Percentiles rank a stretch among this genome's conserved stretches.
Evolutionary conservation across 1,140 invertebrate genomes (phyloP).

Genomic region (Notospermus geniculatus): DNA sequence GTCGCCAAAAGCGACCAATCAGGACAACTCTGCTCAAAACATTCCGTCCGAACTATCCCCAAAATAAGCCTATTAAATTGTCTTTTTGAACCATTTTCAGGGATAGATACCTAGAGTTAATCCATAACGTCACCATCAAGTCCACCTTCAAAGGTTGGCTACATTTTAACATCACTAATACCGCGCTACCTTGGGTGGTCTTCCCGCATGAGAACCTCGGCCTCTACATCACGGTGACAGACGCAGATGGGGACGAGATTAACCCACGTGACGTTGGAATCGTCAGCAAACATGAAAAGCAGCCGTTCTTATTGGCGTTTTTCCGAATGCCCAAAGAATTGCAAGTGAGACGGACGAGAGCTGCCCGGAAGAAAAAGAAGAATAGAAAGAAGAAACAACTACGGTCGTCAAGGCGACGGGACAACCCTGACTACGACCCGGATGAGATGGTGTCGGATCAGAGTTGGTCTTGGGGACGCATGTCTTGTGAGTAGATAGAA

Average conservation of each 20-base stretch:
- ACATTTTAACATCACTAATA: slow-evolving; percentile 72
- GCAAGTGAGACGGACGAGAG: slow-evolving; percentile 31
- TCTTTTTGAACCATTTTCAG: slow-evolving; percentile 37
- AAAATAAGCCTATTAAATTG: too few relatives aligned
- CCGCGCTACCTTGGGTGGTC: slow-evolving; percentile 73
- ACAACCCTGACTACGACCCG: slow-evolving; percentile 27
- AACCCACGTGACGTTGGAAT: slow-evolving; percentile 80
- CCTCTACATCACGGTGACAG: slow-evolving; percentile 62
- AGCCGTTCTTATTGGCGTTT: slow-evolving; percentile 62
- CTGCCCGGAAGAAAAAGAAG: slow-evolving; percentile 11
- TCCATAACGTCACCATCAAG: slow-evolving; percentile 37
- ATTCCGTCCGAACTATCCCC: too few relatives aligned
- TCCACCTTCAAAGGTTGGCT: slow-evolving; percentile 69
- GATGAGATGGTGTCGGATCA: slow-evolving; percentile 20
- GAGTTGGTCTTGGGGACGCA: slow-evolving; percentile 7
- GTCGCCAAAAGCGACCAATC: too few relatives aligned
- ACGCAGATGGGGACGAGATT: slow-evolving; percentile 66
- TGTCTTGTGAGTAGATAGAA: slow-evolving; percentile 1
- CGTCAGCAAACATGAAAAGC: slow-evolving; percentile 75
- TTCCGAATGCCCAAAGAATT: slow-evolving; percentile 41
- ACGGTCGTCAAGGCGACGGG: slow-evolving; percentile 18
- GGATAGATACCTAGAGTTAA: slow-evolving; percentile 39
- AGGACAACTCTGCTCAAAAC: too few relatives aligned
- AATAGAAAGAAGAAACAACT: slow-evolving; percentile 15
- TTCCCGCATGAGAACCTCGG: slow-evolving; percentile 79